Conservation (phyloP, 1,140 invertebrate genomes). For the Chlorops oryzae region DNA sequence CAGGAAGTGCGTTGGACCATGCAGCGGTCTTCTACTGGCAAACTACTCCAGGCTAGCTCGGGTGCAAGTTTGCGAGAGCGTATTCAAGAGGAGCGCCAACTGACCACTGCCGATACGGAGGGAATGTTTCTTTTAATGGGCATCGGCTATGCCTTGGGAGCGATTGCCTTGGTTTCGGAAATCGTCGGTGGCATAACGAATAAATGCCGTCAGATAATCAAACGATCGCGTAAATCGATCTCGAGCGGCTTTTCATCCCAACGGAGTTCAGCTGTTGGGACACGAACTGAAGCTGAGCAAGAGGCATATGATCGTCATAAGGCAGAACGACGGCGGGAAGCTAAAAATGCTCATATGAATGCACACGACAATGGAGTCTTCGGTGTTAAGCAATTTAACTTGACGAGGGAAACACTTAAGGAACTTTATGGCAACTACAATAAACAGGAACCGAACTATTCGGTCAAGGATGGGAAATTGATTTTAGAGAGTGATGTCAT, state of each 20-base stretch:
- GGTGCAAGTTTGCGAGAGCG: constrained; percentile 30
- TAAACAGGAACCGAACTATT: constrained; percentile 13
- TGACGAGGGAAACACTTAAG: constrained; percentile 34
- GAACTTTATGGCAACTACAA: constrained; percentile 33
- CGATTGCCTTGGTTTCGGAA: constrained; percentile 53
- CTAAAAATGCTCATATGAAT: constrained; percentile 19
- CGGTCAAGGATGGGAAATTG: constrained; percentile 12
- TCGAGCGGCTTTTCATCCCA: constrained; percentile 32
- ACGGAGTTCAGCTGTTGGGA: constrained; percentile 16
- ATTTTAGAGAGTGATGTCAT: constrained; percentile 14
- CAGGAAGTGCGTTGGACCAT: constrained; percentile 64
- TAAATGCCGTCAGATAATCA: constrained; percentile 49
- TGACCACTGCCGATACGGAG: constrained; percentile 68
- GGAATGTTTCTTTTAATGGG: constrained; percentile 70
- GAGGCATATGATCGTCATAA: constrained; percentile 25
- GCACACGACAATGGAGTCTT: constrained; percentile 24
- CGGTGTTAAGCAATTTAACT: constrained; percentile 35
- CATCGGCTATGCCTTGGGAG: constrained; percentile 58
- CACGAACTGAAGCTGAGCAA: constrained; percentile 20
- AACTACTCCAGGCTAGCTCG: constrained; percentile 52
- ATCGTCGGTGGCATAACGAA: constrained; percentile 60
- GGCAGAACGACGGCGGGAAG: constrained; percentile 20
- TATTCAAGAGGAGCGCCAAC: constrained; percentile 57
- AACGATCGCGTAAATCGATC: constrained; percentile 28
- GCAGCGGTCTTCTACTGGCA: constrained; percentile 55